A percentile compares a stretch with the other conserved stretches of the same genome.
Conservation (phyloP, 2,888 invertebrate genomes). For the Gastracanthus pulcherrimus region DNA sequence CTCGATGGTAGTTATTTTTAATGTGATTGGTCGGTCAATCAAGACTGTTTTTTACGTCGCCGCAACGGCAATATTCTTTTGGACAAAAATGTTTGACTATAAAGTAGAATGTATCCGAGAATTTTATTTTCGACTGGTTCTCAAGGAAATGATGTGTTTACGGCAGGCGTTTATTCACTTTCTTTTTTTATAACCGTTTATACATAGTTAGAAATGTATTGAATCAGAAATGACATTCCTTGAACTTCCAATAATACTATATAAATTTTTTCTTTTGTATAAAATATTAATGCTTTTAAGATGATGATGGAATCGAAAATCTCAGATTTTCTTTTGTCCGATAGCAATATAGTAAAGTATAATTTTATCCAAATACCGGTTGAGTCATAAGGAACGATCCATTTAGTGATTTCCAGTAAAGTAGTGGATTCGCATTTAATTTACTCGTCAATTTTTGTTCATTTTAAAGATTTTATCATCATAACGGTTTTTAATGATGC, state of each 20-base stretch:
- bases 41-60: neutral
- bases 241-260: neutral
- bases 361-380: neutral
- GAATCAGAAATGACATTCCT: neutral
- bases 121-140: slow-evolving; percentile 23
- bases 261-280: too few species aligned
- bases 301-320: too few species aligned
- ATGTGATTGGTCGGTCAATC: slow-evolving; percentile 21
- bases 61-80: slow-evolving; percentile 2
- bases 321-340: too few species aligned
- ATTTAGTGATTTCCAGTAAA: neutral
- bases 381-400: slow-evolving; percentile 15
- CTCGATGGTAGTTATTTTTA: slow-evolving; percentile 2
- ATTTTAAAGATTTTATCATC: neutral
- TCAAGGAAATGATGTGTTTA: slow-evolving; percentile 19
- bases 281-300: too few species aligned
- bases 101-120: slow-evolving; percentile 13
- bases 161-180: slow-evolving; percentile 2
- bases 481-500: neutral
- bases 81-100: slow-evolving; percentile 10
- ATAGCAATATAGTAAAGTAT: neutral
- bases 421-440: neutral
- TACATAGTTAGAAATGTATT: neutral
- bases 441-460: neutral
- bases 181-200: slow-evolving; percentile 2